Evolutionary conservation across 1,140 invertebrate genomes (phyloP).

Genomic region (Ceratosolen solmsi): DNA sequence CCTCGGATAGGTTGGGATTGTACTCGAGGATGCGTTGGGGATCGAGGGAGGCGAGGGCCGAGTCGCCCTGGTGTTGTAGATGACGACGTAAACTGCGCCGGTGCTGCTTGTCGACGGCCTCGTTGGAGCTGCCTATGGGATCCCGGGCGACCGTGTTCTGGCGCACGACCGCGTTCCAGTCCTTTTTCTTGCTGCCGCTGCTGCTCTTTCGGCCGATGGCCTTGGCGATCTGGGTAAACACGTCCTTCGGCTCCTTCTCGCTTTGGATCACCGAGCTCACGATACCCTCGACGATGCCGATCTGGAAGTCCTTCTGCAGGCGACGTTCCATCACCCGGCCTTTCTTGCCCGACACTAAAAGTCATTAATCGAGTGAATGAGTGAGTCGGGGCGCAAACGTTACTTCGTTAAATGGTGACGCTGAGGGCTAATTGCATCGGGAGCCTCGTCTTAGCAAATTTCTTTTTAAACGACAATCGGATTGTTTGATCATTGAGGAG

Average conservation of each 20-base stretch:
- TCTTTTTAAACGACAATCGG: too few species aligned
- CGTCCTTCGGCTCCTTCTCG: slow-evolving; percentile 81
- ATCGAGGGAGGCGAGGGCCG: slow-evolving; percentile 77
- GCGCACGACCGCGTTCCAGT: slow-evolving; percentile 88
- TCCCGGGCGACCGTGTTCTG: slow-evolving; percentile 80
- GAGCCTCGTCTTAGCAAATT: too few species aligned
- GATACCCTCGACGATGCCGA: slow-evolving; percentile 88
- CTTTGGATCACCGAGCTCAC: slow-evolving; percentile 80
- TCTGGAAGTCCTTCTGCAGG: slow-evolving; percentile 91
- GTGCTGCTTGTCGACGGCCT: slow-evolving; percentile 76
- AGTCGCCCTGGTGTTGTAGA: slow-evolving; percentile 77
- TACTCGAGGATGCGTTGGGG: slow-evolving; percentile 82
- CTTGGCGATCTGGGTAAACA: slow-evolving; percentile 85
- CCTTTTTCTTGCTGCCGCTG: slow-evolving; percentile 78
- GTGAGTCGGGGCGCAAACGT: too few species aligned
- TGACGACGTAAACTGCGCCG: slow-evolving; percentile 81
- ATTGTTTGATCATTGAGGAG: too few species aligned
- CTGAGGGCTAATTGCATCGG: too few species aligned
- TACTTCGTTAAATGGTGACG: too few species aligned
- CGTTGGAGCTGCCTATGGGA: slow-evolving; percentile 84
- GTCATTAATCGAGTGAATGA: too few species aligned
- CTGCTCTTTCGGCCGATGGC: slow-evolving; percentile 81
- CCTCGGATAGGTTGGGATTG: slow-evolving; percentile 84
- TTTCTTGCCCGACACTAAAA: slow-evolving; percentile 85
- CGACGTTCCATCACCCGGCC: slow-evolving; percentile 87